A percentile compares a stretch with the other conserved stretches of the same genome.
Evolutionary conservation across 1,140 invertebrate species (phyloP).

Genomic region (Hermatobates lingyangjiaoensis): DNA sequence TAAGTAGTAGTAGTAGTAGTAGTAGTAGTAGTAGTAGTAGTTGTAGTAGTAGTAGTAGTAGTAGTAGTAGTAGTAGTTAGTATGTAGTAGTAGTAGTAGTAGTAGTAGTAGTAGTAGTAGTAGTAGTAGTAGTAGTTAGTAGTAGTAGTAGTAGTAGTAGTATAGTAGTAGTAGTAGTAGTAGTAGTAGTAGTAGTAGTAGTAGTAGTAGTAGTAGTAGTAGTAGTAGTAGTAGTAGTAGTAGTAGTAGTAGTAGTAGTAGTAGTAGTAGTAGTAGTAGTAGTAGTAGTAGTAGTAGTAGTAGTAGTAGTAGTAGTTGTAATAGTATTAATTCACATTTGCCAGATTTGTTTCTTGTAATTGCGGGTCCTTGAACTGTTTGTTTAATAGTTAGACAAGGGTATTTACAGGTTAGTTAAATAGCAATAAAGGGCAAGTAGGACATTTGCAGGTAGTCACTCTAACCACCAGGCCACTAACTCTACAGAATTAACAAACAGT

Average conservation of each 20-base stretch:
- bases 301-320: slow-evolving; percentile 3
- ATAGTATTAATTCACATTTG: slow-evolving; percentile 1
- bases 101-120: slow-evolving; percentile 4
- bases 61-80: slow-evolving; percentile 3
- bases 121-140: no score
- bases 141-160: no score
- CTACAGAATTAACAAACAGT: no score
- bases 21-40: slow-evolving; percentile 1
- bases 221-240: slow-evolving; percentile 5
- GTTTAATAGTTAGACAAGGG: no score
- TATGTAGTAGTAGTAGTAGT: slow-evolving; percentile 3
- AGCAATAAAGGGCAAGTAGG: no score
- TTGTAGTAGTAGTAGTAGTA: slow-evolving; percentile 4
- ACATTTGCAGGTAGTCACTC: no score
- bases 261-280: slow-evolving; percentile 4
- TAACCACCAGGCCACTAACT: no score
- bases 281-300: slow-evolving; percentile 4
- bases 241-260: slow-evolving; percentile 5
- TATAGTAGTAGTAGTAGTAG: no score
- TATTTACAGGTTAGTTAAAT: no score
- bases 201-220: slow-evolving; percentile 5
- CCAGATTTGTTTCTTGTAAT: no score
- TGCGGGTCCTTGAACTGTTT: no score
- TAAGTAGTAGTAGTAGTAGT: slow-evolving; percentile 1
- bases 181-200: slow-evolving; percentile 4